phyloP scores from a whole-genome alignment of 2,888 invertebrate species.

The Lamellibrachia columna region DNA sequence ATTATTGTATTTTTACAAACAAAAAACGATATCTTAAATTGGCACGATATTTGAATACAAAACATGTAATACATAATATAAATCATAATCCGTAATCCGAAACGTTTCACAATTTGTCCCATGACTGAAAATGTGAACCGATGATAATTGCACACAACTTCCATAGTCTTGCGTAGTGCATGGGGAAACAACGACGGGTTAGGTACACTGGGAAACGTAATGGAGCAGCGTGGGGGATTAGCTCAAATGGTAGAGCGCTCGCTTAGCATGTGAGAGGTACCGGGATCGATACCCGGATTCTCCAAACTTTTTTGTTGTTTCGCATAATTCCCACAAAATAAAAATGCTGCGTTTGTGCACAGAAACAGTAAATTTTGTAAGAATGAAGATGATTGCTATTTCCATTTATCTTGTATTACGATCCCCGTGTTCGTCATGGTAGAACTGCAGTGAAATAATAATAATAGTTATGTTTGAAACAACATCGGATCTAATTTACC shows the following conservation, averaged over 20 bases:
- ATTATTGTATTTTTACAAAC: background rate
- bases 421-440: too few relatives aligned
- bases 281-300: conserved; percentile 16
- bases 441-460: too few relatives aligned
- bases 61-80: background rate
- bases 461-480: too few relatives aligned
- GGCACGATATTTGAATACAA: background rate
- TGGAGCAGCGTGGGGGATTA: background rate
- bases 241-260: conserved; percentile 16
- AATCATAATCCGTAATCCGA: too few relatives aligned
- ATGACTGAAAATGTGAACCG: too few relatives aligned
- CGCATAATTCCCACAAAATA: background rate
- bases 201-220: background rate
- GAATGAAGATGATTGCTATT: too few relatives aligned
- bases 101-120: too few relatives aligned
- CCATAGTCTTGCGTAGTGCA: too few relatives aligned
- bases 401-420: too few relatives aligned
- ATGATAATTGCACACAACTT: too few relatives aligned
- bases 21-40: background rate
- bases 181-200: background rate
- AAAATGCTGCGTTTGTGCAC: background rate
- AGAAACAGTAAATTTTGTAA: background rate
- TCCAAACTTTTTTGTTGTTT: background rate
- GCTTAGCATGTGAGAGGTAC: conserved; percentile 16
- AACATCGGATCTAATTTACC: too few relatives aligned